Percentiles rank a stretch among this genome's conserved stretches.
These are phyloP conservation scores for Polypedilum vanderplanki DNA, from an alignment of 1,140 invertebrate species.

Conservation along the genomic window DNA sequence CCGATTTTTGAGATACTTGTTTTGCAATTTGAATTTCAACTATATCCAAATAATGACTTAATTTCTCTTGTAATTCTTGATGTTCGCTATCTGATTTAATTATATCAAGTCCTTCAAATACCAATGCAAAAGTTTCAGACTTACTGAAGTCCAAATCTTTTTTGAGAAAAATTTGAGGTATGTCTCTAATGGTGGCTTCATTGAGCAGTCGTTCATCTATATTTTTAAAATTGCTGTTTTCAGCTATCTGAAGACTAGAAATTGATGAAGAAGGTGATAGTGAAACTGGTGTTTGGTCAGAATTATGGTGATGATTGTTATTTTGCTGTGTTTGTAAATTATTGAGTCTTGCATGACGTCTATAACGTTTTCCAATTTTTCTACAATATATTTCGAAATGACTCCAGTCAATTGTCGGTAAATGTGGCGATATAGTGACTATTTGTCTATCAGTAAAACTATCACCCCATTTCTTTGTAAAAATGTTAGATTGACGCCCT, in stretches of 20 bases:
- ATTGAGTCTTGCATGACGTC: constrained; percentile 48
- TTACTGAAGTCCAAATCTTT: constrained; percentile 74
- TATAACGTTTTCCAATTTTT: constrained; percentile 59
- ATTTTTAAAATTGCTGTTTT: constrained; percentile 32
- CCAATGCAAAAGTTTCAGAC: constrained; percentile 72
- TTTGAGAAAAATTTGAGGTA: constrained; percentile 84
- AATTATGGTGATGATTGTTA: constrained; percentile 29
- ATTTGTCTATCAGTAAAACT: constrained; percentile 76
- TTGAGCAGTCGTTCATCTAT: constrained; percentile 43
- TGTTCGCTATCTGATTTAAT: constrained; percentile 43
- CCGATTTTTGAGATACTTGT: constrained; percentile 88
- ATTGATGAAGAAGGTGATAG: neutral
- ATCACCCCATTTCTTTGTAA: constrained; percentile 97
- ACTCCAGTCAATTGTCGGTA: constrained; percentile 74
- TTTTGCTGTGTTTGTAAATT: constrained; percentile 32
- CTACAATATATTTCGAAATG: constrained; percentile 86
- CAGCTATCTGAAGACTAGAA: neutral
- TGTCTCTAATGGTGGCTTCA: constrained; percentile 48
- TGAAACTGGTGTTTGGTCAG: constrained; percentile 30
- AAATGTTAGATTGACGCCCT: constrained; percentile 85
- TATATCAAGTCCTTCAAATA: constrained; percentile 61
- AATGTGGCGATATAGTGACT: constrained; percentile 66
- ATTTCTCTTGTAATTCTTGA: constrained; percentile 52
- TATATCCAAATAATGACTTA: constrained; percentile 92
- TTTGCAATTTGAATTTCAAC: constrained; percentile 93